Evolutionary conservation across 2,113 vertebrate genomes (phyloP), one percentile per base, ranked within the genome.

Genomic region (Brachionichthys hirsutus): DNA sequence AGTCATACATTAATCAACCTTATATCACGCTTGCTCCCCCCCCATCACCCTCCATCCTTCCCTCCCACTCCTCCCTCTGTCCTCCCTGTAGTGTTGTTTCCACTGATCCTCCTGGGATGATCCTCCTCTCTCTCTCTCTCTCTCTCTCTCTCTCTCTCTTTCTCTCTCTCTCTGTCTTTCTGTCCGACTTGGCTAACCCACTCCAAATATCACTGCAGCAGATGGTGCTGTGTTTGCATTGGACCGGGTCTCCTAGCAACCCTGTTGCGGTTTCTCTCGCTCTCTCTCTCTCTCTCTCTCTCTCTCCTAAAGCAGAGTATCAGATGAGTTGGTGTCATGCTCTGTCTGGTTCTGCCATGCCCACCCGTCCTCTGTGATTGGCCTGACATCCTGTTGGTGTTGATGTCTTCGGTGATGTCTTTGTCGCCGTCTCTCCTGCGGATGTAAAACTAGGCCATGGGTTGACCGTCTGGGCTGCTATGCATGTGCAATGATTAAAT

Each of bases 211-310:
- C 82, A 84, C 82, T 86, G 83, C 82, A 83, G 86, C 89, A 90
- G 84, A 90, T 89, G 90, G 88, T 80, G 85, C 67, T 60, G 67
- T 88, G 87, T 90, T 89, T 86, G 87, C 85, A 82, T 86, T 87
- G 78, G 75, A 62, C 70, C 56, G 41, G 20, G 86, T 92, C 77
- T 86, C 91, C 85, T 92, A 90, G 90, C 91, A 92, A 92, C 91
- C 67, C 71, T 15, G 18, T 78, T 68, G 74, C 73, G 66, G 64
- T 66, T 61, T 71, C 53, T 71, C 45, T 67, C 46, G 44, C 20
- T 17, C 67, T 66, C 63, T 71, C 53, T 71, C 45, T 67, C 46
- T 51, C 20, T 17, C 5, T 48, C 35, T 38, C 43, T 46, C 24
- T 50, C 45, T 48, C 53, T 78, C 78, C 73, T 67, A 68, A 78